Evolutionary conservation across 2,797 vertebrate genomes (phyloP).

Genomic region (Enteromius thamalakanensis): DNA sequence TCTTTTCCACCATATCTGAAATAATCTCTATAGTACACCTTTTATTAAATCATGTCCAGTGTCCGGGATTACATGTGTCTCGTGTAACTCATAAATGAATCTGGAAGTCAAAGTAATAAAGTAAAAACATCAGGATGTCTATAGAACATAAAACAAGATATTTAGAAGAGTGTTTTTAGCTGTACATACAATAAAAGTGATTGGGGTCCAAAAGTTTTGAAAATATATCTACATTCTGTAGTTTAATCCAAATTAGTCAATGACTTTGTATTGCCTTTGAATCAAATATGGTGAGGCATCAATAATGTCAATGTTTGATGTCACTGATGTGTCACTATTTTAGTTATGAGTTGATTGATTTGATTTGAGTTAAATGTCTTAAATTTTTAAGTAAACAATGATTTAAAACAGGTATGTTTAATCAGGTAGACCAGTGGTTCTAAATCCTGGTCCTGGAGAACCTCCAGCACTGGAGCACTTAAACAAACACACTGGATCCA

Average conservation of each 20-base stretch:
- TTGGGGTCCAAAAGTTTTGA: background rate
- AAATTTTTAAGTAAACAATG: background rate
- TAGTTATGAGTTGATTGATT: background rate
- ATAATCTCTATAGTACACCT: constrained; percentile 15
- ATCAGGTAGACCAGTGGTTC: background rate
- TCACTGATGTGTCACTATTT: background rate
- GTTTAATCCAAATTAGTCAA: background rate
- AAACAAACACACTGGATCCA: background rate
- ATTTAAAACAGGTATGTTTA: background rate
- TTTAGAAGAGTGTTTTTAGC: background rate
- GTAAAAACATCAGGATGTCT: background rate
- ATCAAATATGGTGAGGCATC: background rate
- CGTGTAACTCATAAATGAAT: background rate
- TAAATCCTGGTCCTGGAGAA: background rate
- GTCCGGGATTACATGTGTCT: background rate
- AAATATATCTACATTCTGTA: background rate
- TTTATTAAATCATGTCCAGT: background rate
- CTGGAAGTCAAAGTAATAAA: background rate
- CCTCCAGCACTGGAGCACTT: background rate
- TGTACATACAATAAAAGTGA: background rate
- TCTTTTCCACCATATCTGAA: constrained; percentile 5
- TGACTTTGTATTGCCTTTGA: background rate
- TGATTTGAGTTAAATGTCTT: background rate
- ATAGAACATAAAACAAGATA: background rate
- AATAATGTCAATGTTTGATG: background rate